Evolutionary conservation across 2,113 vertebrate genomes (phyloP).

Genomic region (Onychostruthus taczanowskii): DNA sequence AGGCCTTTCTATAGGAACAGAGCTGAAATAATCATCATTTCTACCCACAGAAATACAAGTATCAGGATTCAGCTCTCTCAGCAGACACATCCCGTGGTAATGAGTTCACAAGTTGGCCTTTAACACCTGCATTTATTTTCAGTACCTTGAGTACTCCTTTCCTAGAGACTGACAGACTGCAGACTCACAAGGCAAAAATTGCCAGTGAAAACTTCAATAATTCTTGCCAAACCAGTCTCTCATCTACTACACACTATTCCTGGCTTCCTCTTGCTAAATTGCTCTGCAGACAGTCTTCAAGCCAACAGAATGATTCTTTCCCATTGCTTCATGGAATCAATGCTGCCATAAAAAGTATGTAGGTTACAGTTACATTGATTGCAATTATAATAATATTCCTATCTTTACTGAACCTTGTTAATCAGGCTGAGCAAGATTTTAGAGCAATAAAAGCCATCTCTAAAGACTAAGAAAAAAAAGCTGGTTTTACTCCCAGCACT

Average conservation of each 20-base stretch:
- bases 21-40: background rate
- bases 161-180: background rate
- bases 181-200: background rate
- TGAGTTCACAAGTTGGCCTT: background rate
- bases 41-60: background rate
- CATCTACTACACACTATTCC: background rate
- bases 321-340: background rate
- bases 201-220: background rate
- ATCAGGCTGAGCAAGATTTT: conserved; percentile 36
- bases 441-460: conserved; percentile 13
- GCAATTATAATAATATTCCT: background rate
- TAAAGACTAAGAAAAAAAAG: background rate
- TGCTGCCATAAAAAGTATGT: background rate
- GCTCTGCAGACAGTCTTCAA: background rate
- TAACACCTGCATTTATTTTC: background rate
- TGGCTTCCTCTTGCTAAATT: background rate
- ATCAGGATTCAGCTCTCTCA: background rate
- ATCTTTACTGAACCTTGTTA: background rate
- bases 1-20: background rate
- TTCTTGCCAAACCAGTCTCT: background rate
- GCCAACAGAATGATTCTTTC: background rate
- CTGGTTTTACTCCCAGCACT: background rate
- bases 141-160: background rate
- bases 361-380: background rate
- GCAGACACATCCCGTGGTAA: background rate